Evolutionary conservation across 2,797 vertebrate species (phyloP).

Genomic region (Takifugu rubripes): DNA sequence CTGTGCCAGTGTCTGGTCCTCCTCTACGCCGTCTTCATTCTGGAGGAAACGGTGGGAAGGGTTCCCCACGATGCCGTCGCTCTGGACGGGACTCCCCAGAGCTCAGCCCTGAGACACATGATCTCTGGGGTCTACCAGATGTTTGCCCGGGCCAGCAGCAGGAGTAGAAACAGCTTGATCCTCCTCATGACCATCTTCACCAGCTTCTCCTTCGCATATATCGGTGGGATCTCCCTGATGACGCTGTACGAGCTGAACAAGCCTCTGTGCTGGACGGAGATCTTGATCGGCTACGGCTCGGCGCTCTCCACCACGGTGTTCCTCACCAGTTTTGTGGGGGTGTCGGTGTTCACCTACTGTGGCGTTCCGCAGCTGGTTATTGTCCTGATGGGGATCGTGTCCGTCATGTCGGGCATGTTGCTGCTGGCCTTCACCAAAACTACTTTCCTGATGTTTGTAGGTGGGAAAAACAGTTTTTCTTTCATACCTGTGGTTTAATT

Average conservation of each 20-base stretch:
- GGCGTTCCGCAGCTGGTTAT: constrained; percentile 80
- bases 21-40: constrained; percentile 81
- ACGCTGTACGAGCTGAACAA: constrained; percentile 87
- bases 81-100: constrained; percentile 20
- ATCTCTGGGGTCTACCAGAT: constrained; percentile 78
- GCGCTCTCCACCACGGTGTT: constrained; percentile 81
- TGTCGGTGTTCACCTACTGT: constrained; percentile 80
- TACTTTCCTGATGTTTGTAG: constrained; percentile 87
- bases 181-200: constrained; percentile 81
- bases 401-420: constrained; percentile 76
- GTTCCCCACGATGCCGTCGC: constrained; percentile 19
- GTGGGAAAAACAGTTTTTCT: constrained; percentile 69
- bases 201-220: constrained; percentile 73
- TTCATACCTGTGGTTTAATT: background rate
- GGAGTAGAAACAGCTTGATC: constrained; percentile 66
- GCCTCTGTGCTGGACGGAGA: constrained; percentile 92
- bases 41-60: constrained; percentile 76
- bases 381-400: constrained; percentile 84
- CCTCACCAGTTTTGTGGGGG: constrained; percentile 84
- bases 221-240: constrained; percentile 77
- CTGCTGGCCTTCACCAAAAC: constrained; percentile 84
- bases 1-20: constrained; percentile 75
- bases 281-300: constrained; percentile 90
- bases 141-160: constrained; percentile 72
- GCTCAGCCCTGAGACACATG: constrained; percentile 69